Conservation (phyloP, 1,140 invertebrate species). For the Heliconius eleuchia region DNA sequence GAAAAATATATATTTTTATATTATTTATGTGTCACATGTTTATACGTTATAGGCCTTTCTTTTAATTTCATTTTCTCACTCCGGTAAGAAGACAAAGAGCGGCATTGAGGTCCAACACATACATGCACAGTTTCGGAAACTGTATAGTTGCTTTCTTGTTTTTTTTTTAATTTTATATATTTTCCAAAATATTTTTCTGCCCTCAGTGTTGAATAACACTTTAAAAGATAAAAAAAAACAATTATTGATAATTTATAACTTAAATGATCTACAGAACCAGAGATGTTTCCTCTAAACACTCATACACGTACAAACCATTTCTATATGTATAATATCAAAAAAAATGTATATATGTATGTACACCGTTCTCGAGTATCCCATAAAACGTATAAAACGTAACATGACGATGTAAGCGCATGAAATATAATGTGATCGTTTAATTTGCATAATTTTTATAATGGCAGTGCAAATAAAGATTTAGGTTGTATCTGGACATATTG, state of each 20-base stretch:
- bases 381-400: not conserved
- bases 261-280: not conserved
- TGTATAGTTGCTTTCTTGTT: too few relatives aligned
- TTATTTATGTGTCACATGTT: too few relatives aligned
- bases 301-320: not conserved
- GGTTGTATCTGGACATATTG: not conserved
- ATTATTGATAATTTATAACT: not conserved
- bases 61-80: too few relatives aligned
- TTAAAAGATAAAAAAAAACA: not conserved
- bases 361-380: not conserved
- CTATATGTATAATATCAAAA: not conserved
- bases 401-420: not conserved
- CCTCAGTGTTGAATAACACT: not conserved
- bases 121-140: too few relatives aligned
- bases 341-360: not conserved
- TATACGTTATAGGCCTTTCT: not conserved
- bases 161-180: too few relatives aligned
- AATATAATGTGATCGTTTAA: slow-evolving; percentile 1
- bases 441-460: not conserved
- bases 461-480: not conserved
- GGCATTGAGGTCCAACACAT: too few relatives aligned
- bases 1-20: not conserved
- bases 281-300: not conserved
- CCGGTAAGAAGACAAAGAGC: too few relatives aligned
- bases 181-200: not conserved